Conservation (phyloP, 2,888 invertebrate species). For the Volucella inflata region DNA sequence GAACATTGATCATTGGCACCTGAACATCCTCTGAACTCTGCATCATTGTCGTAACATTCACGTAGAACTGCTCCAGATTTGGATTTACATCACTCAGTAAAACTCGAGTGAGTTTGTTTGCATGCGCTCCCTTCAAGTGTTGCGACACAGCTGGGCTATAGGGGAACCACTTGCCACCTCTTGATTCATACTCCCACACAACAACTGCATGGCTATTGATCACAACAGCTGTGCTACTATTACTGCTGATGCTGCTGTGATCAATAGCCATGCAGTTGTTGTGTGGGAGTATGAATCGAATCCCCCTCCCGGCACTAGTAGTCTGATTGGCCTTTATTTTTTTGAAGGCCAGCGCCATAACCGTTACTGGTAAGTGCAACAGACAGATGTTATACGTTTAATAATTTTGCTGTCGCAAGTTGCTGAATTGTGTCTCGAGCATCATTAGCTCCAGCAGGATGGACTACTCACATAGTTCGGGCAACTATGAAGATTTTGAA, state of each 20-base stretch:
- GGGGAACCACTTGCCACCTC: constrained; percentile 89
- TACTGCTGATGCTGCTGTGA: constrained; percentile 41
- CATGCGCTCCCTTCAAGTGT: constrained; percentile 92
- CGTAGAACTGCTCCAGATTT: constrained; percentile 89
- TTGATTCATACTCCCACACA: constrained; percentile 83
- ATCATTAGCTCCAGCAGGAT: too few species aligned
- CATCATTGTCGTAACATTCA: constrained; percentile 83
- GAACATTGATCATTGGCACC: constrained; percentile 82
- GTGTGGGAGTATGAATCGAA: constrained; percentile 84
- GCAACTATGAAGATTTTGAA: too few species aligned
- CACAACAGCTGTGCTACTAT: constrained; percentile 18
- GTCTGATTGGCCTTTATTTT: too few species aligned
- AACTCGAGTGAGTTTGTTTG: constrained; percentile 92
- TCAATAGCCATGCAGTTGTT: constrained; percentile 82
- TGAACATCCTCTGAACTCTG: constrained; percentile 82
- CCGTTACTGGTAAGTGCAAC: too few species aligned
- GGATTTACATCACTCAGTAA: constrained; percentile 95
- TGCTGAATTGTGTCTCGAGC: too few species aligned
- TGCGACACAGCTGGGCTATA: constrained; percentile 94
- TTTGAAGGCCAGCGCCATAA: too few species aligned
- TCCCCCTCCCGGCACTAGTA: too few species aligned
- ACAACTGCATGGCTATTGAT: constrained; percentile 82
- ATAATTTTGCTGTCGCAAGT: too few species aligned
- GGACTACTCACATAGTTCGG: too few species aligned
- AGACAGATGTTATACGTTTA: too few species aligned